phyloP scores from a whole-genome alignment of 2,113 vertebrate species.

The Aldabrachelys gigantea region DNA sequence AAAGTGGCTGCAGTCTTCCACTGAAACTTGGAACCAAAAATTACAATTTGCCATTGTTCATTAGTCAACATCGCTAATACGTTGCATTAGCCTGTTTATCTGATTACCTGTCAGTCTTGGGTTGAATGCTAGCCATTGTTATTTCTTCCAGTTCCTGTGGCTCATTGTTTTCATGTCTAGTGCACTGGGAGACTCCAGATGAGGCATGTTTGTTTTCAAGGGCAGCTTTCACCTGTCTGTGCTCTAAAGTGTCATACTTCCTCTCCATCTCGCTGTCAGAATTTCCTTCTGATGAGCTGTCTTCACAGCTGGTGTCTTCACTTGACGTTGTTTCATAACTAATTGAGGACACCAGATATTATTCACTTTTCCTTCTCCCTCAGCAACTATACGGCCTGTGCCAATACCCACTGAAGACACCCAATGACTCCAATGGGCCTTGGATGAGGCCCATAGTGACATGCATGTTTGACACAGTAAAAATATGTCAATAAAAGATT shows the following conservation, averaged over 20 bases:
- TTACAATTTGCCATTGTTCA: not conserved
- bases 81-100: fast-evolving
- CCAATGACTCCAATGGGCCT: conserved; percentile 37
- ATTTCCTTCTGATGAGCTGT: conserved; percentile 74
- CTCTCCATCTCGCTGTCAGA: conserved; percentile 70
- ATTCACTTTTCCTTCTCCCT: conserved; percentile 24
- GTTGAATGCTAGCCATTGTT: not conserved
- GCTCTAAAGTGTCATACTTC: not conserved
- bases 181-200: not conserved
- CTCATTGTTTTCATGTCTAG: fast-evolving
- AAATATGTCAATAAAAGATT: not conserved
- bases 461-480: not conserved
- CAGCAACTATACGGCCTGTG: not conserved
- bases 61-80: not conserved
- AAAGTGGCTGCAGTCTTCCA: not conserved
- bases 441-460: not conserved
- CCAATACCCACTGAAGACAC: conserved; percentile 53
- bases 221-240: not conserved
- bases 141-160: conserved; percentile 19
- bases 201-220: not conserved
- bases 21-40: not conserved
- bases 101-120: conserved; percentile 71
- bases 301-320: conserved; percentile 93
- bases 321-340: conserved; percentile 98
- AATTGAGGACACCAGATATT: conserved; percentile 66